Evolutionary conservation across 2,797 vertebrate genomes (phyloP), one percentile per base, ranked within the genome.

Genomic region (Epinephelus awoara): DNA sequence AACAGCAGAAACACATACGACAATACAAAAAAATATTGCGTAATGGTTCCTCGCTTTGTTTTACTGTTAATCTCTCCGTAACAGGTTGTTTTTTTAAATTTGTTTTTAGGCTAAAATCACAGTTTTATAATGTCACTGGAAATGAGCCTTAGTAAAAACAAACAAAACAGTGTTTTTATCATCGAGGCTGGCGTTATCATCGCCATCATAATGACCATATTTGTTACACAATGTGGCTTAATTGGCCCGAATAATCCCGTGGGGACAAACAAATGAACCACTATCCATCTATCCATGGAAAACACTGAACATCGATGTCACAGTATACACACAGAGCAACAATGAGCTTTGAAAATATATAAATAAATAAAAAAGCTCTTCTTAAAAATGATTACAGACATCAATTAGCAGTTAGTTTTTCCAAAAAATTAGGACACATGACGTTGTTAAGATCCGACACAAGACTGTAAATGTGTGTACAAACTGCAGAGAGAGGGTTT

Each of bases 191-290:
- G 11, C 2, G 14, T 42, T 64, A 72, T 72, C 19, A 69, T 18
- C n/a, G 47, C 29, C 17, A 8, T 42, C 9, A 29, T 57, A 64
- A 49, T 55, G 29, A 68, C 19, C 19, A 2, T 21, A 34, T 49
- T 40, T 2, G 44, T 54, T 21, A 1, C 47, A 47, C 10, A 42
- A 54, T n/a, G 19, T 34, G 23, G 7, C 34, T 52, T 77, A 72
- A 84, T 42, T 67, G 51, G 34, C 70, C 17, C 50, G 10, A 69
- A 75, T 72, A 69, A 70, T 75, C 55, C 62, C 44, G 70, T 38
- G 25, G 64, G 69, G 21, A 50, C 56, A 25, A 65, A 72, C 40
- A 72, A 44, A 56, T 58, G n/a, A 77, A n/a, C 23, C 21, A 17
- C 2, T 5, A 6, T 38, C 11, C 19, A 56, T 40, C 19, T 18